Evolutionary conservation across 2,888 invertebrate genomes (phyloP).

Genomic region (Campoplex capitator): DNA sequence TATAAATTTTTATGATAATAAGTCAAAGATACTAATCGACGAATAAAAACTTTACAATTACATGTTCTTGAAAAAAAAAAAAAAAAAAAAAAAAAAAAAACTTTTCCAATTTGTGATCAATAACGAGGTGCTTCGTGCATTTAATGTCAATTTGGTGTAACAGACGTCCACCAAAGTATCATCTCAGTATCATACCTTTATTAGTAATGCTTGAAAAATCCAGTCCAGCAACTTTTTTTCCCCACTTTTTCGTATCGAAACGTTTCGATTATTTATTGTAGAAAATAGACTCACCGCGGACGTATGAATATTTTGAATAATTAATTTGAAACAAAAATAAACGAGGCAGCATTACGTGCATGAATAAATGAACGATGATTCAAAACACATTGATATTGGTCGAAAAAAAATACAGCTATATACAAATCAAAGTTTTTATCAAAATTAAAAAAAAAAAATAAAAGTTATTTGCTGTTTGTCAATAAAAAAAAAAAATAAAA

Average conservation of each 20-base stretch:
- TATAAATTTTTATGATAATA: background rate
- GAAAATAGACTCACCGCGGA: conserved; percentile 54
- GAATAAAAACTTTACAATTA: background rate
- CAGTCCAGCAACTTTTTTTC: conserved; percentile 73
- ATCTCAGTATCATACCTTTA: conserved; percentile 71
- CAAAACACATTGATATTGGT: background rate
- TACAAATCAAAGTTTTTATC: background rate
- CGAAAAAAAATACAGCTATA: background rate
- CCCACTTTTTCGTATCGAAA: conserved; percentile 66
- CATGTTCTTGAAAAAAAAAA: background rate
- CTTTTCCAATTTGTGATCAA: conserved; percentile 69
- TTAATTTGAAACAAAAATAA: background rate
- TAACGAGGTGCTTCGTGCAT: conserved; percentile 69
- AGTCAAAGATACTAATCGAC: background rate
- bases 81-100: background rate
- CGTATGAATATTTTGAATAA: background rate
- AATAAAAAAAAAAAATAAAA: too few species aligned
- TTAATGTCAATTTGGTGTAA: conserved; percentile 72
- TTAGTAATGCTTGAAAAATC: conserved; percentile 75
- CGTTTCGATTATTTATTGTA: conserved; percentile 69
- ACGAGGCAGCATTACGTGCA: background rate
- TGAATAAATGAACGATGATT: background rate
- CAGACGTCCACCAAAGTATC: conserved; percentile 72
- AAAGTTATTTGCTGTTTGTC: background rate
- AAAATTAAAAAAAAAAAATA: background rate